A percentile compares a stretch with the other conserved stretches of the same genome.
phyloP scores from a whole-genome alignment of 2,888 invertebrate species.

The Drosophila anomalata region DNA sequence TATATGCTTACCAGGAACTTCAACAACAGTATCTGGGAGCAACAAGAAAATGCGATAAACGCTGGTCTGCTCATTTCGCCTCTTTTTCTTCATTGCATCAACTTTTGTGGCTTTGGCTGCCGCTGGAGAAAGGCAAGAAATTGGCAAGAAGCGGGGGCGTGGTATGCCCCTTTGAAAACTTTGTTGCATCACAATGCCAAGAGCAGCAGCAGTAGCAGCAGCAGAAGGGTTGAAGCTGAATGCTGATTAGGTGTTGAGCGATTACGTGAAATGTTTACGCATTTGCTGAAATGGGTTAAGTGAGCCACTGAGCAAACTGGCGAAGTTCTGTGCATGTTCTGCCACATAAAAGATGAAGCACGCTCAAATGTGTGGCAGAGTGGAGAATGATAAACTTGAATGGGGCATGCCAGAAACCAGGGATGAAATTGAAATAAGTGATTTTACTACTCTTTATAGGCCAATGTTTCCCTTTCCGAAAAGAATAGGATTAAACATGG shows the following conservation, averaged over 20 bases:
- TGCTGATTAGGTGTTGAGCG: slow-evolving; percentile 73
- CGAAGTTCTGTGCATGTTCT: slow-evolving; percentile 29
- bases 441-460: background rate
- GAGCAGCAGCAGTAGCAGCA: slow-evolving; percentile 23
- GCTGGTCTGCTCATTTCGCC: slow-evolving; percentile 54
- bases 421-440: slow-evolving; percentile 5
- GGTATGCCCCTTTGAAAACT: slow-evolving; percentile 48
- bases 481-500: background rate
- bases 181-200: slow-evolving; percentile 66
- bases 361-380: background rate
- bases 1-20: slow-evolving; percentile 53
- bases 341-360: slow-evolving; percentile 22
- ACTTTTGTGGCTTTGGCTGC: slow-evolving; percentile 65
- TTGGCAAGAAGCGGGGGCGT: slow-evolving; percentile 22
- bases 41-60: slow-evolving; percentile 63
- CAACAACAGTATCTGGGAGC: slow-evolving; percentile 22
- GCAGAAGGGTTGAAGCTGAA: slow-evolving; percentile 57
- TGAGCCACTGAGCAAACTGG: slow-evolving; percentile 16
- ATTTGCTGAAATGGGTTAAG: slow-evolving; percentile 51
- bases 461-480: background rate
- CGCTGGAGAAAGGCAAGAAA: background rate
- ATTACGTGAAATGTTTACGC: slow-evolving; percentile 75
- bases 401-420: background rate
- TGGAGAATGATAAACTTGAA: background rate
- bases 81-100: slow-evolving; percentile 53